Base-by-base conservation (phyloP, 2,113 vertebrate species). In the Dromas ardeola region DNA sequence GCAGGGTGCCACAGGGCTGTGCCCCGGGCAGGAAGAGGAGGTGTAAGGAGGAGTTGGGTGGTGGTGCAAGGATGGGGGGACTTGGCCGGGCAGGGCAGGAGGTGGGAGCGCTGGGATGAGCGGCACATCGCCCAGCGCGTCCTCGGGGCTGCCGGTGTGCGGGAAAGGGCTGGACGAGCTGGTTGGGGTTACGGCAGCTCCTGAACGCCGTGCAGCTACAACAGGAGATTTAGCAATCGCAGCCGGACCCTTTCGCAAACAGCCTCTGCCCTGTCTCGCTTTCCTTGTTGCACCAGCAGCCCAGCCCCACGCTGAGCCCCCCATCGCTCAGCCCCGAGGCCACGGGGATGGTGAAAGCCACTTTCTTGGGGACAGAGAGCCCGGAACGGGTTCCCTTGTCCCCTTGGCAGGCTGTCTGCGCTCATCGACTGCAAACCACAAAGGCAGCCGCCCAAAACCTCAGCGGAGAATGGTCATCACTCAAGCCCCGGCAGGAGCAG, bases 401-500 rank as follows among this genome's bases (percentile, higher is more conserved):
- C 77, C 49, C 49, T 42, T 20, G 13, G 25, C 84, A 32, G 61
- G 49, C 49, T 79, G 66, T 89, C 78, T 77, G n/a, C 19, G 1
- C 69, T 93, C 78, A 89, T 63, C 10, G 43, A 89, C 90, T 49
- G 66, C 93, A 95, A 94, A 95, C 94, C 92, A 61, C 85, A 55
- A 50, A 38, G 49, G 73, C 91, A 82, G 77, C 81, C 67, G 87
- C 70, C 84, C 93, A 95, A 96, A 97, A 85, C 95, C 86, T 91
- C 84, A 80, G 78, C 1, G 1, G 14, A 81, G 56, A 50, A 42
- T 36, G 61, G 8, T 7, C 86, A 34, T n/a, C 1, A 0, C 78
- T 81, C 84, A 42, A 50, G 38, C 8, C 32, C 71, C 30, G 30
- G 76, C 81, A 80, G 62, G 32, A 81, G 8, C 47, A 56, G 16